phyloP scores from a whole-genome alignment of 2,888 invertebrate genomes.

The Dryobota labecula region DNA sequence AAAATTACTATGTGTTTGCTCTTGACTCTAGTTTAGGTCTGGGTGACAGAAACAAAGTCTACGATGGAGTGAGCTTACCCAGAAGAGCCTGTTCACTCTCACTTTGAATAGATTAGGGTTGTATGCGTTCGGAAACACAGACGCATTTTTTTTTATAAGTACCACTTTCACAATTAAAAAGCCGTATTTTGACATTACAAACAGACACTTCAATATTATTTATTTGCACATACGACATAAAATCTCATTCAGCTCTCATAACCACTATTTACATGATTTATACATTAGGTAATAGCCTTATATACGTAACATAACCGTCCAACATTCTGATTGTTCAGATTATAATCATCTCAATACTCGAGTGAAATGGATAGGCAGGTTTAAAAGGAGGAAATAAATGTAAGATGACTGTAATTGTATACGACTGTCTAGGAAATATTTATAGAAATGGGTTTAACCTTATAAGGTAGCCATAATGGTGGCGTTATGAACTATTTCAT shows the following conservation, averaged over 20 bases:
- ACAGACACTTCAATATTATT: too few species aligned
- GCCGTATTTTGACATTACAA: too few species aligned
- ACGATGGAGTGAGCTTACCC: too few species aligned
- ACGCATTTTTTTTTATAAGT: too few species aligned
- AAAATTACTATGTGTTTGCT: too few species aligned
- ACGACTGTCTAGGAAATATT: slow-evolving; percentile 35
- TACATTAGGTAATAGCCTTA: slow-evolving; percentile 38
- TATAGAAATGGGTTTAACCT: slow-evolving; percentile 15
- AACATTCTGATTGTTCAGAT: slow-evolving; percentile 48
- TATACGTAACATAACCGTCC: slow-evolving; percentile 44
- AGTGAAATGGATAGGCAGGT: slow-evolving; percentile 38
- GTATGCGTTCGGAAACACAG: too few species aligned
- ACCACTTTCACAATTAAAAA: too few species aligned
- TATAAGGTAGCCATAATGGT: slow-evolving; percentile 26
- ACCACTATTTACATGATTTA: slow-evolving; percentile 54
- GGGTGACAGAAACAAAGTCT: too few species aligned
- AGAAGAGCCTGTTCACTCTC: too few species aligned
- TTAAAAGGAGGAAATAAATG: slow-evolving; percentile 52
- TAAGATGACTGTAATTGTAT: slow-evolving; percentile 42
- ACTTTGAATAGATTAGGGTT: too few species aligned
- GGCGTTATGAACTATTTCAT: background rate
- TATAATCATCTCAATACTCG: slow-evolving; percentile 42
- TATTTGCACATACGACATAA: too few species aligned
- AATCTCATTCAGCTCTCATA: slow-evolving; percentile 40
- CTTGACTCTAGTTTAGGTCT: too few species aligned